Evolutionary conservation across 2,113 vertebrate species (phyloP).

Genomic region (Antennarius striatus): DNA sequence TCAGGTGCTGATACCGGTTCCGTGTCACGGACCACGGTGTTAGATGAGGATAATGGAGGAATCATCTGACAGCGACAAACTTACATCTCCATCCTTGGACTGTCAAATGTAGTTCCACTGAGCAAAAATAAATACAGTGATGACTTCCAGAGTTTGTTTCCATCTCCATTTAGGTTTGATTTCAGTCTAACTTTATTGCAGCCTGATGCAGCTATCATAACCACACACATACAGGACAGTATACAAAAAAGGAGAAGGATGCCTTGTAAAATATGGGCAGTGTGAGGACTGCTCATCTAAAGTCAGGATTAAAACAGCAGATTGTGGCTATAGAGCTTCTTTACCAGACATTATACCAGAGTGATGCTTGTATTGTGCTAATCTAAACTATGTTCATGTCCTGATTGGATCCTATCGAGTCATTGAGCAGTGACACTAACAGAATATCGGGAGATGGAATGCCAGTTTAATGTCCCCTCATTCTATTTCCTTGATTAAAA

Average conservation of each 20-base stretch:
- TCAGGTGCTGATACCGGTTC: too few relatives aligned
- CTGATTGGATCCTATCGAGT: constrained; percentile 16
- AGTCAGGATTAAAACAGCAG: neutral
- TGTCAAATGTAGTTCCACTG: neutral
- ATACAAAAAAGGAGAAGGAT: too few relatives aligned
- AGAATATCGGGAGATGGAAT: neutral
- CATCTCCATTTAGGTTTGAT: too few relatives aligned
- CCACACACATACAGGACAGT: too few relatives aligned
- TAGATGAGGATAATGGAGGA: neutral
- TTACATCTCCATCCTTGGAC: neutral
- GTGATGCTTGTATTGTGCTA: constrained; percentile 35
- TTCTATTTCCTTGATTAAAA: too few relatives aligned
- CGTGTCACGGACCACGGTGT: too few relatives aligned
- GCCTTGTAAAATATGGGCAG: neutral
- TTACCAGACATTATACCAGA: constrained; percentile 24
- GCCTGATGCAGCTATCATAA: neutral
- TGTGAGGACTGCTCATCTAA: neutral
- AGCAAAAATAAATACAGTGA: neutral
- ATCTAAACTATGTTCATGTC: constrained; percentile 39
- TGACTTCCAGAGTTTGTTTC: neutral
- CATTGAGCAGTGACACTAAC: constrained; percentile 11
- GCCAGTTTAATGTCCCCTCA: neutral
- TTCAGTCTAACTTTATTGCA: neutral
- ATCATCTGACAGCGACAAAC: neutral
- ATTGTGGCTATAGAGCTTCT: constrained; percentile 4